Base-by-base conservation (phyloP, 2,888 invertebrate genomes). In the Stictocephala bisonia region DNA sequence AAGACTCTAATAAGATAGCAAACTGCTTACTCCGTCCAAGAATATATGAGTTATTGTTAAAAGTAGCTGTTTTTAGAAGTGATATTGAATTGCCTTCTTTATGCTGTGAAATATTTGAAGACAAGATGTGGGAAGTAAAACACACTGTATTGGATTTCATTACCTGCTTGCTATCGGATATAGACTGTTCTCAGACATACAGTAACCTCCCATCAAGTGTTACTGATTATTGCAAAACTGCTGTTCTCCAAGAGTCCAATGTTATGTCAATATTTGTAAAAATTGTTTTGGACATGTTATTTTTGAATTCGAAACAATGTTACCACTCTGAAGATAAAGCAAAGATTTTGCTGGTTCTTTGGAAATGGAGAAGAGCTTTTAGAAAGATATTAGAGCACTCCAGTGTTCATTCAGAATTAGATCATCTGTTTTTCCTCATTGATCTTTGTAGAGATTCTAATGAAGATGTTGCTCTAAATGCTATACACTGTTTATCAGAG, bases 291-390 rank as follows among this genome's bases (percentile, higher is more conserved):
- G 13, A 15, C 35, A 40, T 24, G 44, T 13, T 41, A 44, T 7
- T 50, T n/a, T n/a, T n/a, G n/a, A n/a, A n/a, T n/a, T n/a, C n/a
- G 35, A 24, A 60, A 44, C 13, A 15, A 31, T 7, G 20, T 3
- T 6, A 13, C 20, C 71, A 74, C n/a, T 67, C 71, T 20, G 74
- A 74, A 48, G 74, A 74, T 18, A 53, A 41, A 15, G 50, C 48
- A 9, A 71, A 44, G 7, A 27, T 74, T 15, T 53, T 74, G 9
- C 20, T 35, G 9, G 48, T 85, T 7, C 75, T 86, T 27, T 70
- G 85, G 67, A 84, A 86, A 78, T 85, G 84, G 77, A 80, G 81
- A 53, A 81, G 82, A 0, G 83, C 83, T 64, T 83, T 60, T 48
- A 15, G 2, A 3, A 58, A 44, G 18, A 20, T 67, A 44, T 2